Evolutionary conservation across 2,797 vertebrate genomes (phyloP).

Genomic region (Fringilla coelebs): DNA sequence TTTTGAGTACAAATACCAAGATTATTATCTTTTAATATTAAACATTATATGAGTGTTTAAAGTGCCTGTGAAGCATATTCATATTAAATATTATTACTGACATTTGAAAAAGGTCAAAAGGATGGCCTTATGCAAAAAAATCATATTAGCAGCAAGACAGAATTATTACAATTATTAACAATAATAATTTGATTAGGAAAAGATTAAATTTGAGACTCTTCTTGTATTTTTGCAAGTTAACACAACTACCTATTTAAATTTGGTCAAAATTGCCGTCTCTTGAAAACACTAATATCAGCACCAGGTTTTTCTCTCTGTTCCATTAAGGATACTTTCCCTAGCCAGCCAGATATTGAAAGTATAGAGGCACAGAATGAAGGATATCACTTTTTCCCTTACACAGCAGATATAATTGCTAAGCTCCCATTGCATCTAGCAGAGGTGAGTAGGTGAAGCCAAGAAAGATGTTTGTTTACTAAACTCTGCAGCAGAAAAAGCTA

Average conservation of each 20-base stretch:
- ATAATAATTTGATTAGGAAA: slow-evolving; percentile 71
- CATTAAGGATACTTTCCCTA: background rate
- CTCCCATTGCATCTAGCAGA: slow-evolving; percentile 6
- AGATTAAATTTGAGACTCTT: slow-evolving; percentile 63
- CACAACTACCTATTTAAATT: slow-evolving; percentile 38
- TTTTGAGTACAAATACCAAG: slow-evolving; percentile 81
- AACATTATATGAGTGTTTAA: slow-evolving; percentile 79
- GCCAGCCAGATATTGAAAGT: background rate
- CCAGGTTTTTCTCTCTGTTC: background rate
- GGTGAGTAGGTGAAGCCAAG: slow-evolving; percentile 38
- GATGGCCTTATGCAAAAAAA: slow-evolving; percentile 62
- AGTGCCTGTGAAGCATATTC: slow-evolving; percentile 75
- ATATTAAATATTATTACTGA: slow-evolving; percentile 80
- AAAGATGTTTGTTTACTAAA: slow-evolving; percentile 49
- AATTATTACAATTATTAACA: slow-evolving; percentile 71
- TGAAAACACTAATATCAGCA: background rate
- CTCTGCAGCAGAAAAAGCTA: slow-evolving; percentile 19
- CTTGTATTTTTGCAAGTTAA: slow-evolving; percentile 55
- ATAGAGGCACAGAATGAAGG: background rate
- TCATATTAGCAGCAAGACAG: slow-evolving; percentile 66
- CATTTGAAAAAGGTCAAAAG: slow-evolving; percentile 80
- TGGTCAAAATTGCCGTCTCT: slow-evolving; percentile 26
- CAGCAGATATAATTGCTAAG: slow-evolving; percentile 24
- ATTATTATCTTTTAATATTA: slow-evolving; percentile 80
- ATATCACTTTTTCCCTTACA: background rate